phyloP scores from a whole-genome alignment of 2,888 invertebrate genomes.

The Trypoxylon attenuatum region DNA sequence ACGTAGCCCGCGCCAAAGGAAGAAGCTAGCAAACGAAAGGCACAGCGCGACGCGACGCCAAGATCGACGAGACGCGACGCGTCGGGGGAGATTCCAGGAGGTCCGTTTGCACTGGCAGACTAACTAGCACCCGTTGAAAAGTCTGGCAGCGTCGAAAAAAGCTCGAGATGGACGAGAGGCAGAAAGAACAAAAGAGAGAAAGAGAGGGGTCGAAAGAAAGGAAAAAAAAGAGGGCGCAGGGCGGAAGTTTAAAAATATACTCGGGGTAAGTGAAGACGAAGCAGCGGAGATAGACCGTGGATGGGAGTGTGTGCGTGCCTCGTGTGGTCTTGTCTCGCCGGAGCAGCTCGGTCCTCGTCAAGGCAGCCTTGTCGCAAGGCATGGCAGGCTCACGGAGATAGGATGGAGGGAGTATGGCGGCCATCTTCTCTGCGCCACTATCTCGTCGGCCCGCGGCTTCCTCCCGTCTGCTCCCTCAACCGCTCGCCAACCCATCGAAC shows the following conservation, averaged over 20 bases:
- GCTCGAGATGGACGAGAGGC: too few species aligned
- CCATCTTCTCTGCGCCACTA: slow-evolving; percentile 55
- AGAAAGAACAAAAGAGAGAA: too few species aligned
- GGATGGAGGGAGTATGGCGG: slow-evolving; percentile 31
- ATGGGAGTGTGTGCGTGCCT: slow-evolving; percentile 21
- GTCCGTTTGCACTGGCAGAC: too few species aligned
- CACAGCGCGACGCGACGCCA: slow-evolving; percentile 1
- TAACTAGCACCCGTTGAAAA: too few species aligned
- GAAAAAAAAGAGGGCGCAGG: slow-evolving; percentile 15
- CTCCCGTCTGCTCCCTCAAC: not conserved
- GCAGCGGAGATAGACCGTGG: slow-evolving; percentile 6
- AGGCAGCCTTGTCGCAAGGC: not conserved
- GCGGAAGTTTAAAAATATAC: slow-evolving; percentile 50
- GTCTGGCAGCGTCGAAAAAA: too few species aligned
- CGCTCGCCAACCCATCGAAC: not conserved
- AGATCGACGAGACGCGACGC: slow-evolving; percentile 4
- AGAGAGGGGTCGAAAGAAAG: too few species aligned
- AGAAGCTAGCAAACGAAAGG: too few species aligned
- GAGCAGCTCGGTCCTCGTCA: slow-evolving; percentile 7
- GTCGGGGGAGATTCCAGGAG: too few species aligned
- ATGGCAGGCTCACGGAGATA: not conserved
- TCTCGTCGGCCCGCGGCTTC: slow-evolving; percentile 27
- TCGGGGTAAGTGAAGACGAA: slow-evolving; percentile 51
- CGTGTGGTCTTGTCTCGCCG: slow-evolving; percentile 38
- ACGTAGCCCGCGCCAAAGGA: too few species aligned